Percentiles rank a stretch among this genome's conserved stretches.
These are phyloP conservation scores for Monomorium pharaonis DNA, from an alignment of 1,140 invertebrate genomes.

Conservation along the genomic window DNA sequence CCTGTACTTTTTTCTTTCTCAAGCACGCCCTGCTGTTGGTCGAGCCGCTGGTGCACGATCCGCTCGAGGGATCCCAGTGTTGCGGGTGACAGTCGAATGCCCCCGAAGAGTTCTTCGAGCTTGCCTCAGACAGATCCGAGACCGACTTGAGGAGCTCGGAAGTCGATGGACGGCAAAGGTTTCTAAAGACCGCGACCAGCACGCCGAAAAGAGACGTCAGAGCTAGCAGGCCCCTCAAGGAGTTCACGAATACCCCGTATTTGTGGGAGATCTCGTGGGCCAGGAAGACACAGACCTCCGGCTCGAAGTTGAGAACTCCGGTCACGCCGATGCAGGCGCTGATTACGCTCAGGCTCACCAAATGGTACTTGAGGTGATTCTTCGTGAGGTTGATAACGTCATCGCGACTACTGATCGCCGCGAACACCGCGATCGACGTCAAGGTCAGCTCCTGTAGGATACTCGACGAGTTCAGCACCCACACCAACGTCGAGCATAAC, in stretches of 20 bases:
- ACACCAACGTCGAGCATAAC: slow-evolving; percentile 85
- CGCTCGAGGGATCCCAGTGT: slow-evolving; percentile 81
- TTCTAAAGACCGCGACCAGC: slow-evolving; percentile 71
- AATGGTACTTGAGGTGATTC: slow-evolving; percentile 86
- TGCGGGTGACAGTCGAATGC: slow-evolving; percentile 80
- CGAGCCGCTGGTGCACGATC: slow-evolving; percentile 81
- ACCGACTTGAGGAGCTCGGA: slow-evolving; percentile 80
- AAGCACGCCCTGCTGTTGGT: slow-evolving; percentile 81
- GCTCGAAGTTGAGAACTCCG: slow-evolving; percentile 82
- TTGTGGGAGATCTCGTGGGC: slow-evolving; percentile 84
- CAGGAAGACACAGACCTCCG: slow-evolving; percentile 83
- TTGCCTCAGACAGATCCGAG: slow-evolving; percentile 81
- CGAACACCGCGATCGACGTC: slow-evolving; percentile 85
- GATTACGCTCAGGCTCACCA: slow-evolving; percentile 85
- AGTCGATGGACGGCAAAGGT: slow-evolving; percentile 78
- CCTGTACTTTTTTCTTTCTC: slow-evolving; percentile 75
- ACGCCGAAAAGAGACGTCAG: slow-evolving; percentile 76
- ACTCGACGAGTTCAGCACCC: slow-evolving; percentile 85
- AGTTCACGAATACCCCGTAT: slow-evolving; percentile 85
- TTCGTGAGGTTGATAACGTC: slow-evolving; percentile 81
- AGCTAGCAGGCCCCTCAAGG: slow-evolving; percentile 81
- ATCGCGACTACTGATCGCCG: slow-evolving; percentile 82
- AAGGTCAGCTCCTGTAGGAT: slow-evolving; percentile 86
- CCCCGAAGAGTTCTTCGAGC: slow-evolving; percentile 81
- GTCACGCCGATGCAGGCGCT: slow-evolving; percentile 84